phyloP scores from a whole-genome alignment of 2,113 vertebrate species.

The Vanacampus margaritifer region DNA sequence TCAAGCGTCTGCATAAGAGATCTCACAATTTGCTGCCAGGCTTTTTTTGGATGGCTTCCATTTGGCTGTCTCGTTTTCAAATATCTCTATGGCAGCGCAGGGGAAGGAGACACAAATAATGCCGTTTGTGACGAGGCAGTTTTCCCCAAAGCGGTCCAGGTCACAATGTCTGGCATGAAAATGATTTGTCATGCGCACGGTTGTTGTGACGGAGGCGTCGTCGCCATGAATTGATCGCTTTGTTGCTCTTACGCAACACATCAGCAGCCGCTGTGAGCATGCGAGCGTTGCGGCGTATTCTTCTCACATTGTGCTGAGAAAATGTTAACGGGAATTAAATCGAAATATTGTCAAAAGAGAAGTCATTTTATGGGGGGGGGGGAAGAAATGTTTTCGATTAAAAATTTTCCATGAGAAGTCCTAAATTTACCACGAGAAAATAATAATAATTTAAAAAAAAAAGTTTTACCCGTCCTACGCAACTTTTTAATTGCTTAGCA shows the following conservation, averaged over 20 bases:
- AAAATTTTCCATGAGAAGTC: no score
- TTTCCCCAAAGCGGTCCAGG: not conserved
- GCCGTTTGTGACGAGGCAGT: not conserved
- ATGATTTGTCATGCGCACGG: not conserved
- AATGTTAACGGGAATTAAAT: not conserved
- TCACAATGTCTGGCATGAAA: not conserved
- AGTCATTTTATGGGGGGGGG: no score
- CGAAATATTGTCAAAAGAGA: not conserved
- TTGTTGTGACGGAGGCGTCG: constrained; percentile 1
- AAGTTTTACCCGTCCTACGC: no score
- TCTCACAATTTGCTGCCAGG: not conserved
- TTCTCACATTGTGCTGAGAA: not conserved
- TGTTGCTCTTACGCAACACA: not conserved
- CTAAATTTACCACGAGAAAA: no score
- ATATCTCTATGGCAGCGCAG: not conserved
- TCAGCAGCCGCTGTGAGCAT: not conserved
- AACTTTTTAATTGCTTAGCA: no score
- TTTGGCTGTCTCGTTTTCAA: constrained; percentile 1
- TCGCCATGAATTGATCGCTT: not conserved
- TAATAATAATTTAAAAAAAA: no score
- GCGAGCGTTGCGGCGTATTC: not conserved
- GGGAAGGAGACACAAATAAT: not conserved
- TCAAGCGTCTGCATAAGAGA: not conserved
- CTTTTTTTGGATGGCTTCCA: not conserved
- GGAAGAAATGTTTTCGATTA: no score